Base-by-base conservation (phyloP, 2,797 vertebrate genomes). In the Pangasius macronema region DNA sequence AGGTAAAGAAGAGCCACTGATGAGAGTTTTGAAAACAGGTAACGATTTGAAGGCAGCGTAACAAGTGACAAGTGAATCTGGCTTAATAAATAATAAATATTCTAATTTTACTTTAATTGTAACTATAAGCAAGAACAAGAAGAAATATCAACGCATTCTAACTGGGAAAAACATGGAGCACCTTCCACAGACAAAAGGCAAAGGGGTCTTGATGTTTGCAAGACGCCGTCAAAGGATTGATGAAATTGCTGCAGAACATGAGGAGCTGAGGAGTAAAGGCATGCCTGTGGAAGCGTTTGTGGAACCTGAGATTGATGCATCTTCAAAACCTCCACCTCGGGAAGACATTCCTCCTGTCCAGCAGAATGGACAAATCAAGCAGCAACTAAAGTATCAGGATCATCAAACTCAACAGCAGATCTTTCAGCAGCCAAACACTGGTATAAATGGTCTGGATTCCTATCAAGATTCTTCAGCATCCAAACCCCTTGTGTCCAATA, bases 171-270 rank as follows among this genome's bases (percentile, higher is more conserved):
- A 94, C 92, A 99, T 99, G 98, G 97, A 99, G 90, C 95, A 94
- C 1, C 93, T 99, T 88, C 96, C 97, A 87, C 97, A 97, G 85
- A 97, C 95, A 87, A 96, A 96, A 88, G 98, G 98, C 87, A 99
- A 99, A 89, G 98, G 99, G 27, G 96, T 96, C 68, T 91, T 97
- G 91, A 99, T 99, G 99, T 99, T 99, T 93, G 97, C 95, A 86
- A 96, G 95, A 90, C 95, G 97, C 20, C 96, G 97, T 90, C 97
- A 98, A 93, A 95, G 97, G 49, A 96, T 99, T 93, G 97, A 99
- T 91, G 97, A 97, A 91, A 96, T 99, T 73, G 87, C 95, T 2
- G 96, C 96, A 0, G 96, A 98, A 83, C 96, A 96, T 9, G 98
- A 99, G 91, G 97, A 98, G 92, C 91, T 95, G 90, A 96, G 94